Conservation (phyloP, 2,113 vertebrate genomes). For the Leptosomus discolor region DNA sequence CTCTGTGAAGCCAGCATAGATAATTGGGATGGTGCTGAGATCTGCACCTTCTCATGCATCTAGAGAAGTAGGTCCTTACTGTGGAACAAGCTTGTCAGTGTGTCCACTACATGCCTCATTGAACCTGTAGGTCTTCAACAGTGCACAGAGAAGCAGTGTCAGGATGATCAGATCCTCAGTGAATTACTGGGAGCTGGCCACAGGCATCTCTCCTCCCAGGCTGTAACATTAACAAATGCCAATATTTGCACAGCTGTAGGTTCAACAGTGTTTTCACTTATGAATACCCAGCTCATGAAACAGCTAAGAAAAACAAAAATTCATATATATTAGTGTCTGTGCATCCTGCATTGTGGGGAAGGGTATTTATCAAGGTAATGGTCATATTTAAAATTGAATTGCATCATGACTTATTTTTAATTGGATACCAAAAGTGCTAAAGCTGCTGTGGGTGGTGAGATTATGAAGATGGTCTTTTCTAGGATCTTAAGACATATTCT, state of each 20-base stretch:
- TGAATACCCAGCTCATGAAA: background rate
- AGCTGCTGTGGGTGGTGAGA: background rate
- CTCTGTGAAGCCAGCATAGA: background rate
- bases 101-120: rapidly evolving
- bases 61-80: background rate
- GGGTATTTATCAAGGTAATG: background rate
- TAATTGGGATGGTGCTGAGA: background rate
- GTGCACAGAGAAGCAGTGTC: background rate
- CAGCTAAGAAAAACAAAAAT: background rate
- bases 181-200: background rate
- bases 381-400: background rate
- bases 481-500: background rate
- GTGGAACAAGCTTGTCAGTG: background rate
- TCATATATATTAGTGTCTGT: background rate
- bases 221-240: background rate
- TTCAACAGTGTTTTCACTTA: background rate
- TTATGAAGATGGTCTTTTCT: background rate
- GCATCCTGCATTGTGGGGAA: background rate
- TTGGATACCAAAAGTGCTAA: background rate
- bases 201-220: background rate
- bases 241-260: background rate
- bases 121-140: background rate
- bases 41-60: background rate
- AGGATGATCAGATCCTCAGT: background rate
- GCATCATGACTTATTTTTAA: background rate